phyloP scores from a whole-genome alignment of 2,113 vertebrate genomes.

The Gnathonemus longibarbis region DNA sequence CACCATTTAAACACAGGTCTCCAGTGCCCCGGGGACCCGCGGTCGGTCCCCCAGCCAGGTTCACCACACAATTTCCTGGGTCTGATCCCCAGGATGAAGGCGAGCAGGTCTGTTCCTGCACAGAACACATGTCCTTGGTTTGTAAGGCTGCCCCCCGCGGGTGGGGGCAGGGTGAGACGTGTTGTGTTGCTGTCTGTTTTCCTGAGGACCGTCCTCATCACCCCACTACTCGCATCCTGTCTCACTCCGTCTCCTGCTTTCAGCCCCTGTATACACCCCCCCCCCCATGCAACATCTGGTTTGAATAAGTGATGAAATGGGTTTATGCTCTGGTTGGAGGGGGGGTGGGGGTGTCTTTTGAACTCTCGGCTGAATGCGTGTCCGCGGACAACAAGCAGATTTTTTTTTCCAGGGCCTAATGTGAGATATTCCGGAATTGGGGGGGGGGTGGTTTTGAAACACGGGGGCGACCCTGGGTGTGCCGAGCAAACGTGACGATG shows the following conservation, averaged over 20 bases:
- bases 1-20: neutral
- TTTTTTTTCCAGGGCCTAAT: neutral
- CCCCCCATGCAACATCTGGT: conserved; percentile 10
- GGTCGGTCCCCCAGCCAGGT: neutral
- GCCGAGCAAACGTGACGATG: neutral
- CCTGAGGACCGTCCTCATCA: neutral
- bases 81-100: neutral
- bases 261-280: neutral
- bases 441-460: neutral
- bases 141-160: neutral
- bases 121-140: neutral
- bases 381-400: neutral
- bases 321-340: neutral
- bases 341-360: neutral
- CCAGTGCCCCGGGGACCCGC: neutral
- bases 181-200: neutral
- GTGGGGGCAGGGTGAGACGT: neutral
- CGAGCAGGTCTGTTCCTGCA: neutral
- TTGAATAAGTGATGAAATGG: conserved; percentile 18
- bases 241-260: neutral
- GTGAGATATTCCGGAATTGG: too few species aligned
- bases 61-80: conserved; percentile 3
- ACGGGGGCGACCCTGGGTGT: neutral
- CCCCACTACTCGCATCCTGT: neutral
- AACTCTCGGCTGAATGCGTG: conserved; percentile 10